phyloP scores from a whole-genome alignment of 2,113 vertebrate genomes.

The Lates calcarifer region DNA sequence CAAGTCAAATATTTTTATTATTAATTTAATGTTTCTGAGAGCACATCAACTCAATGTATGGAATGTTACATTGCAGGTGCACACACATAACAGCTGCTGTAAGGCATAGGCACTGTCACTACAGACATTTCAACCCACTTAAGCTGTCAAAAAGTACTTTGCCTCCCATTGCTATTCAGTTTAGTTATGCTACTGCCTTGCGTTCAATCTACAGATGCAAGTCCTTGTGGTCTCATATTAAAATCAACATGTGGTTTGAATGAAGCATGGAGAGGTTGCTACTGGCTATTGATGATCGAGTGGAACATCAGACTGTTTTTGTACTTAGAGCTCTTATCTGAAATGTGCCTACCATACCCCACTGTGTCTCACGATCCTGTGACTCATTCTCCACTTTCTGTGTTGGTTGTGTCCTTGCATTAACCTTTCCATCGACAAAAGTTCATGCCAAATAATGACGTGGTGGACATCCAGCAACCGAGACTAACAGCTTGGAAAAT shows the following conservation, averaged over 20 bases:
- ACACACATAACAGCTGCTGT: neutral
- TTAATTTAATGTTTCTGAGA: neutral
- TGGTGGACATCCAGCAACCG: neutral
- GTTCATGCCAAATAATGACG: neutral
- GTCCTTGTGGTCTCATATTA: conserved; percentile 43
- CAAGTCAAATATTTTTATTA: neutral
- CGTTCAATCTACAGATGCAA: conserved; percentile 24
- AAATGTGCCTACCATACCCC: neutral
- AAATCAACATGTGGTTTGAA: conserved; percentile 42
- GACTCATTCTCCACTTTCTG: neutral
- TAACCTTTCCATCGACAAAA: conserved; percentile 3
- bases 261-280: neutral
- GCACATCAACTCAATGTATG: neutral
- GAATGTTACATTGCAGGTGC: neutral
- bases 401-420: neutral
- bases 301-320: neutral
- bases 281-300: conserved; percentile 1
- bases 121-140: neutral
- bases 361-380: neutral
- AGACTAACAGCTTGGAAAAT: neutral
- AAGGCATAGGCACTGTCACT: too few species aligned
- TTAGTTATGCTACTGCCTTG: conserved; percentile 6
- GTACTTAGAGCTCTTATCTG: neutral
- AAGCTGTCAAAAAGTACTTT: neutral
- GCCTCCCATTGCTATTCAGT: neutral